Base-by-base conservation (phyloP, 2,113 vertebrate species). In the Octodon degus region DNA sequence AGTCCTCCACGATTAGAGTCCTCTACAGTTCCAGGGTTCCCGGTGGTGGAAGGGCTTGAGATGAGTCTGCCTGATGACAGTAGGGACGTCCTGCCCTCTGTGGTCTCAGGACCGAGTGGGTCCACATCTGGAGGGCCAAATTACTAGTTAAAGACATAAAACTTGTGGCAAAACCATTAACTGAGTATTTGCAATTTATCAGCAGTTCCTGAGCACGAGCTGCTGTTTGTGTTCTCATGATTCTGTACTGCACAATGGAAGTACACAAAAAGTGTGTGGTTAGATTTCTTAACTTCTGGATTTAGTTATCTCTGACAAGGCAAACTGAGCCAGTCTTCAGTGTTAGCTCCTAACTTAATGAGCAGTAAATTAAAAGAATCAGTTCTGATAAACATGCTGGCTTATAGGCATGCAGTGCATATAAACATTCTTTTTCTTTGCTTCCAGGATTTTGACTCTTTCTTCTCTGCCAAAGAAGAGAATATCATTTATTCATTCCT, bases 401-500 rank as follows among this genome's bases (percentile, higher is more conserved):
- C 77, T 95, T 25, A 5, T 47, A 85, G 13, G 34, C 30, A 43
- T 32, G 16, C 8, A 20, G 0, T 77, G 25, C 17, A 7, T 24
- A 86, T 93, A 90, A 84, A 55, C 47, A 16, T 86, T 91, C 40
- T 89, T 85, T 96, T 80, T 90, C 93, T 95, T 97, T 95, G 65
- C 84, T 97, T 98, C 53, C 97, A 99, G 99, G 99, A 99, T 98
- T 99, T 99, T 62, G 99, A 99, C 47, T 99, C 99, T 7, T 99
- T 99, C 98, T 99, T 99, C 95, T 98, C 99, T 95, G 99, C 99
- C 76, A 99, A 99, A 98, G 99, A 99, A 98, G 99, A 99, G 97
- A 99, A 99, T 97, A 96, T 98, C 62, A 99, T 99, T 94, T 99
- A 98, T 97, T 98, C 99, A 20, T 99, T 99, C 97, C 98, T 99